phyloP scores from a whole-genome alignment of 2,888 invertebrate species.

The Sphaerophoria rueppellii region DNA sequence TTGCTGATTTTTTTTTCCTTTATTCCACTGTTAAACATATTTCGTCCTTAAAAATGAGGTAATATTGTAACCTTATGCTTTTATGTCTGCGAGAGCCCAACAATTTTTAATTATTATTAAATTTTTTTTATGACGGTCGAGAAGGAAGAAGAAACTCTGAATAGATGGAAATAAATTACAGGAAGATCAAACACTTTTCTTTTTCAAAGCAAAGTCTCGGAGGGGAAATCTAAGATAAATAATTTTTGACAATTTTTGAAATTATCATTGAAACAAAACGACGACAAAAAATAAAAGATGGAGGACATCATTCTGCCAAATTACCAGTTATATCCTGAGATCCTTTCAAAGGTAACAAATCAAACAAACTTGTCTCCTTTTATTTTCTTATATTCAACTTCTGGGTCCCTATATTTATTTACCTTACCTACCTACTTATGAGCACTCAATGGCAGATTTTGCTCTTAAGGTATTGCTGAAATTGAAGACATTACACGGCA shows the following conservation, averaged over 20 bases:
- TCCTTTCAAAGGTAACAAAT: slow-evolving; percentile 15
- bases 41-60: not conserved
- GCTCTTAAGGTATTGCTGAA: not conserved
- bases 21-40: not conserved
- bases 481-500: slow-evolving; percentile 12
- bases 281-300: not conserved
- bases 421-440: not conserved
- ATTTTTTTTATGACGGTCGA: not conserved
- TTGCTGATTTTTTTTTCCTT: slow-evolving; percentile 8
- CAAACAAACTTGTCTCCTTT: slow-evolving; percentile 2
- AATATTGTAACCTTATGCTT: not conserved
- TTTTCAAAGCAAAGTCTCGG: not conserved
- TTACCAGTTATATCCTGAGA: not conserved
- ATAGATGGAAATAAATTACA: too few species aligned
- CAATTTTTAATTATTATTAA: slow-evolving; percentile 23
- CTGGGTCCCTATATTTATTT: not conserved
- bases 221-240: not conserved
- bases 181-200: not conserved
- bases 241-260: not conserved
- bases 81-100: not conserved
- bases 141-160: too few species aligned
- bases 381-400: not conserved
- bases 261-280: not conserved
- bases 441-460: slow-evolving; percentile 18
- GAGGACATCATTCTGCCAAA: not conserved